Conservation (phyloP, 2,113 vertebrate genomes). For the Poeciliopsis prolifica region DNA sequence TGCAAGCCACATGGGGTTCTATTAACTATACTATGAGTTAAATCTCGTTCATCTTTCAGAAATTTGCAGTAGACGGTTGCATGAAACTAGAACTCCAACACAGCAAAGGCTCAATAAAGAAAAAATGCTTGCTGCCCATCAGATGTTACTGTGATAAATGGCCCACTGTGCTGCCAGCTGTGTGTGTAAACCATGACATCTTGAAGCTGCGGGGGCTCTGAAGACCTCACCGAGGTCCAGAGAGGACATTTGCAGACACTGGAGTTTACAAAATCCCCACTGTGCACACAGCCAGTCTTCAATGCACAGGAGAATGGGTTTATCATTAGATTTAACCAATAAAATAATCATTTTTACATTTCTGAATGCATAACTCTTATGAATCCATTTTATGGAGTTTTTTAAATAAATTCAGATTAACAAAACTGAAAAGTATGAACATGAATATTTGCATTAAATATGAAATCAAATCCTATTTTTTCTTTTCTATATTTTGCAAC, state of each 20-base stretch:
- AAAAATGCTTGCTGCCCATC: not conserved
- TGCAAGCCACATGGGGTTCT: not conserved
- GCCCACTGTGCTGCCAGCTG: slow-evolving; percentile 20
- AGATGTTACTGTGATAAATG: not conserved
- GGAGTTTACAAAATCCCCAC: slow-evolving; percentile 55
- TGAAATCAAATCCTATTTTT: slow-evolving; percentile 60
- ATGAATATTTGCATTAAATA: slow-evolving; percentile 48
- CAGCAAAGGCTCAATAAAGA: not conserved
- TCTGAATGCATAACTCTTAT: no score
- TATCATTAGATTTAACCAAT: slow-evolving; percentile 5
- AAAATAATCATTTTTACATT: no score
- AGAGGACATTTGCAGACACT: slow-evolving; percentile 56
- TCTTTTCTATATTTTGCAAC: slow-evolving; percentile 40
- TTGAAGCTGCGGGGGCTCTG: slow-evolving; percentile 30
- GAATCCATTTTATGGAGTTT: no score
- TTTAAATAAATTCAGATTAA: not conserved
- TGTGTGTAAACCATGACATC: slow-evolving; percentile 51
- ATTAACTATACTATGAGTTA: not conserved
- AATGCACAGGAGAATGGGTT: slow-evolving; percentile 48
- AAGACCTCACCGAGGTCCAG: slow-evolving; percentile 30
- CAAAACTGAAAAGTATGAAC: slow-evolving; percentile 48
- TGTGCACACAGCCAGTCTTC: slow-evolving; percentile 46
- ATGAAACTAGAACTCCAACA: not conserved
- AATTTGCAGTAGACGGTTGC: not conserved
- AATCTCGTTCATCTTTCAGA: not conserved